Base-by-base conservation (phyloP, 2,888 invertebrate genomes). In the Danaus chrysippus region DNA sequence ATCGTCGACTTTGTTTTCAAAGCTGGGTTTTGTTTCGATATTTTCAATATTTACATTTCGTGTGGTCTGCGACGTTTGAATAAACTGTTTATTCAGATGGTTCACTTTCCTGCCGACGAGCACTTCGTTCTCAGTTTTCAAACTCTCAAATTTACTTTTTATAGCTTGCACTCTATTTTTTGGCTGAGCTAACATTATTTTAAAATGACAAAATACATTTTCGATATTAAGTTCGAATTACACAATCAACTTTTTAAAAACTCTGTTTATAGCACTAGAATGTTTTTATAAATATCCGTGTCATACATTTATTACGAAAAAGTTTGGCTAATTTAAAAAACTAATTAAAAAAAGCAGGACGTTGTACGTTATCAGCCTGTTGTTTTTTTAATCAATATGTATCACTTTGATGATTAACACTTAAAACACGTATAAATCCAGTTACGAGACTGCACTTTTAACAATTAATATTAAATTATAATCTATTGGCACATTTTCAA, bases 131-230 rank as follows among this genome's bases (percentile, higher is more conserved):
- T 88, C 86, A 6, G 72, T 73, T 62, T 77, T 90, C 59, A 92
- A 77, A 76, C 85, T 92, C 74, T 94, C 94, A 74, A 94, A 94
- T 83, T 92, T 93, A 80, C 88, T 93, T 77, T 92, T 93, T 67
- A 94, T 93, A 57, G 92, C 92, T 87, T 93, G 93, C 54, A 94
- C 94, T 84, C 93, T 88, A 75, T 90, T 92, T 74, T 83, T 82
- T 65, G 83, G 77, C 76, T 85, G 82, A 67, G 88, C 86, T 84
- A 87, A 79, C 91, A 91, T 87, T 81, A 82, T 90, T 86, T 87
- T 77, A 73, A 76, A 69, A 65, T 70, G 70, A 71, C 72, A 70
- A 73, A 76, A 77, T 77, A 77, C 87, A 87, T 88, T 82, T 84
- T 76, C 56, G 63, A 54, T 42, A 49, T 49, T 17, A 49, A 55